These are phyloP conservation scores for Temnothorax rugatulus DNA, from an alignment of 2,888 invertebrate genomes.

Conservation along the genomic window DNA sequence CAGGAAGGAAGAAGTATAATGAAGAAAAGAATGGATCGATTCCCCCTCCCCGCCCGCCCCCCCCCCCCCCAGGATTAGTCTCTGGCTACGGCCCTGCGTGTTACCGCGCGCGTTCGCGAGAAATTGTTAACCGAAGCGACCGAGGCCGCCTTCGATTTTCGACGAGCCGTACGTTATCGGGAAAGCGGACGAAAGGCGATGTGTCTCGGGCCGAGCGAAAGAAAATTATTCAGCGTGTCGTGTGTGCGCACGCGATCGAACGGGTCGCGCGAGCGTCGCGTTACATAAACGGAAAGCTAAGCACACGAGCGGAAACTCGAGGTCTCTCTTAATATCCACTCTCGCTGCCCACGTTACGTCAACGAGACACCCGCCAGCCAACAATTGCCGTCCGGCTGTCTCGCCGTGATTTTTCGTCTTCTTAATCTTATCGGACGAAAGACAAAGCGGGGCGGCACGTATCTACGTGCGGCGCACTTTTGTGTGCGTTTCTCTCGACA, in stretches of 20 bases:
- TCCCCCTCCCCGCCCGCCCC: neutral
- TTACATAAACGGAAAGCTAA: conserved; percentile 73
- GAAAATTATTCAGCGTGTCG: conserved; percentile 49
- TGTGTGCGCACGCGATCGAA: conserved; percentile 36
- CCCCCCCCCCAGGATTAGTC: neutral
- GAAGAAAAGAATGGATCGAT: neutral
- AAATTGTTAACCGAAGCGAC: conserved; percentile 14
- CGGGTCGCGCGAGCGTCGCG: conserved; percentile 49
- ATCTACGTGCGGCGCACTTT: neutral
- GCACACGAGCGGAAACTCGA: conserved; percentile 68
- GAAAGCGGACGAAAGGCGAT: conserved; percentile 25
- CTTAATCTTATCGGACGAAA: conserved; percentile 10
- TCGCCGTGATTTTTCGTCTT: conserved; percentile 12
- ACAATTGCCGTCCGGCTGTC: conserved; percentile 20
- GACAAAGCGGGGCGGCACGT: neutral
- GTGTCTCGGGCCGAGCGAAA: conserved; percentile 8
- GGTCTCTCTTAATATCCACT: conserved; percentile 72
- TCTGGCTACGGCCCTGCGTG: neutral
- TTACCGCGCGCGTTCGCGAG: neutral
- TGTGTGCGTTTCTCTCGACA: too few species aligned
- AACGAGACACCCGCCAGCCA: conserved; percentile 32
- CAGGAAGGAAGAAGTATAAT: neutral
- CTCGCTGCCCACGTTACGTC: conserved; percentile 69
- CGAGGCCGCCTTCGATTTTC: conserved; percentile 14
- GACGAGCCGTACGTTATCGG: neutral